Evolutionary conservation across 53 echinoderm and acorn worm genomes (phyloP), one percentile per base, ranked within the genome.

Genomic region (Holothuria scabra): DNA sequence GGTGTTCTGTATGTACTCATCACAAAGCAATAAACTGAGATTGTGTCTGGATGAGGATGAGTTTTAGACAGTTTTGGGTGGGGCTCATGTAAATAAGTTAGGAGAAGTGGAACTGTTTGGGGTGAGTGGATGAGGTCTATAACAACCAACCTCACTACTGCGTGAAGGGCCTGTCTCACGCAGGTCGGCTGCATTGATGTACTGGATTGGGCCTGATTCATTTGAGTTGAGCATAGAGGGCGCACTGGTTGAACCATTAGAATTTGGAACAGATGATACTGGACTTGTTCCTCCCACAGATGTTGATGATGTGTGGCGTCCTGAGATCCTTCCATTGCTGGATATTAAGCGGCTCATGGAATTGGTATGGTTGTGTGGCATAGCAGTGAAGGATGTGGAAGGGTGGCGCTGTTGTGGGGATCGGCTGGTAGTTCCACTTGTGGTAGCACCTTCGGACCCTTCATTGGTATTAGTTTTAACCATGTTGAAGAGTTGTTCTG

Each of bases 381-480:
- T 37, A 5, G 48, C 21, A 12, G 78, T 30, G 38, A 41, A 34
- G 7, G 34, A 20, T 12, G 65, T 38, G 0, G 31, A 13, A 34
- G 19, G 28, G 46, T 63, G 19, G 13, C 64, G 31, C 21, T 52
- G 66, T 14, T 46, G 66, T 22, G 35, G n/a, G 19, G 71, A 32
- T 11, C 48, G 41, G 31, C 28, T 65, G 52, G 84, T 3, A 14
- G 33, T 44, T 19, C 69, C n/a, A 57, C 86, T 91, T 28, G 81
- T 82, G 34, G 38, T 82, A 6, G 88, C 80, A 14, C 20, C 75
- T 19, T 91, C 88, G 55, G 76, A 87, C 8, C 87, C 84, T 20
- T 86, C 52, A 67, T 96, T 90, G 32, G 94, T 92, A 60, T 97
- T 94, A 46, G 88, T 85, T 67, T 97, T 90, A 18, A 97, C 92